A percentile compares a stretch with the other conserved stretches of the same genome.
phyloP scores from a whole-genome alignment of 1,140 invertebrate genomes.

The Cepaea nemoralis region DNA sequence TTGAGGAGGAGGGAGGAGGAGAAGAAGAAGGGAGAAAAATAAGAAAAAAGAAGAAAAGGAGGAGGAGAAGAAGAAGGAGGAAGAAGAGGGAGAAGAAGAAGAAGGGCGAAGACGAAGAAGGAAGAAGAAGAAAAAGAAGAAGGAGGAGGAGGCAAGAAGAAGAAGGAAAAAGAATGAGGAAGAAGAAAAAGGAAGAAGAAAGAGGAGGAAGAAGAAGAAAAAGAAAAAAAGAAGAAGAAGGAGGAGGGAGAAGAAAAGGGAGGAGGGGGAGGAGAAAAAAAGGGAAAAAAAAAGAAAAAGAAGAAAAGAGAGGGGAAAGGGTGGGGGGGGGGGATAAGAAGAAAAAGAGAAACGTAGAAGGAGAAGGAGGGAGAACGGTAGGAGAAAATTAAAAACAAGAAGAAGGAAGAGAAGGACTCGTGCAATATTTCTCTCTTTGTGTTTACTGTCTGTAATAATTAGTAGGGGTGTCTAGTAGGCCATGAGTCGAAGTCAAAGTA shows the following conservation, averaged over 20 bases:
- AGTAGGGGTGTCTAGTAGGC: too few relatives aligned
- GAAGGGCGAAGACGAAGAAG: not conserved
- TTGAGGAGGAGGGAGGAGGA: too few relatives aligned
- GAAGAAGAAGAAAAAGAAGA: not conserved
- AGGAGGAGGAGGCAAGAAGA: not conserved
- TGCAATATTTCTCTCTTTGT: too few relatives aligned
- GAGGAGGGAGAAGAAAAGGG: not conserved
- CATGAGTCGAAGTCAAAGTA: too few relatives aligned
- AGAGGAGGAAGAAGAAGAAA: not conserved
- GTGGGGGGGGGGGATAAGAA: not conserved
- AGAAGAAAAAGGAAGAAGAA: not conserved
- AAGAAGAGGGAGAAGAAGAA: not conserved
- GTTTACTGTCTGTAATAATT: too few relatives aligned
- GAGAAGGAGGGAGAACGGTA: not conserved
- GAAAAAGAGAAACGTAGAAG: not conserved
- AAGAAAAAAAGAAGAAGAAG: not conserved
- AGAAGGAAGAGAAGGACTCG: too few relatives aligned
- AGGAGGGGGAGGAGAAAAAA: not conserved
- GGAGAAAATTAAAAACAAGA: not conserved
- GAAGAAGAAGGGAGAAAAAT: too few relatives aligned
- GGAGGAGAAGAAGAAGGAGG: not conserved
- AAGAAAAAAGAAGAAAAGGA: not conserved
- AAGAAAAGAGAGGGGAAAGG: not conserved
- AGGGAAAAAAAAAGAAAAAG: not conserved
- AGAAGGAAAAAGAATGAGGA: too few relatives aligned